phyloP scores from a whole-genome alignment of 1,140 invertebrate genomes.

The Drosophila nigrodunni region DNA sequence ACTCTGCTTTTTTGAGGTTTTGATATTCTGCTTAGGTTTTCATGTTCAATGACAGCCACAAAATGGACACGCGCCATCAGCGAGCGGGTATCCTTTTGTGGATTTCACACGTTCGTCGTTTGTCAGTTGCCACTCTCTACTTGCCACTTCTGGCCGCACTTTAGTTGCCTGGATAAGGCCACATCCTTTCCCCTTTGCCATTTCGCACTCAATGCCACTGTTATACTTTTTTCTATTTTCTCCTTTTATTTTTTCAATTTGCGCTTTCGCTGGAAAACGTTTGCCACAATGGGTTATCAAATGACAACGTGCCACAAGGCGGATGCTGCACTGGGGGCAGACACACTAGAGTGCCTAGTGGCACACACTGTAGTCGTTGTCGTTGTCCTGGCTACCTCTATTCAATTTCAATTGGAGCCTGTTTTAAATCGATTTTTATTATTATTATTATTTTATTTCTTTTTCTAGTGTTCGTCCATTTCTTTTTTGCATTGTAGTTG shows the following conservation, averaged over 20 bases:
- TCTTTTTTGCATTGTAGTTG: slow-evolving; percentile 33
- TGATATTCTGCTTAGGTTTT: slow-evolving; percentile 49
- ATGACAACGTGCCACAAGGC: slow-evolving; percentile 77
- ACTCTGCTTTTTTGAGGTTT: neutral
- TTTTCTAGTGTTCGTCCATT: slow-evolving; percentile 25
- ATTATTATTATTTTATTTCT: slow-evolving; percentile 67
- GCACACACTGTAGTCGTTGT: slow-evolving; percentile 54
- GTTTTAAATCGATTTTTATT: slow-evolving; percentile 82
- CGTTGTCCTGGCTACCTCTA: slow-evolving; percentile 48
- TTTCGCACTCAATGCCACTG: slow-evolving; percentile 53
- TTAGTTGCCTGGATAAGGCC: slow-evolving; percentile 13
- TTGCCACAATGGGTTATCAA: slow-evolving; percentile 82
- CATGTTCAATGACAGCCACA: slow-evolving; percentile 45
- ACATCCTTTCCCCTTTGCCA: slow-evolving; percentile 52
- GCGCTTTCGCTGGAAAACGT: slow-evolving; percentile 53
- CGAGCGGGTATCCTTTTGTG: slow-evolving; percentile 29
- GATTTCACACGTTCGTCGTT: slow-evolving; percentile 51
- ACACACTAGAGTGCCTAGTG: slow-evolving; percentile 16
- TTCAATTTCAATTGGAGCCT: slow-evolving; percentile 80
- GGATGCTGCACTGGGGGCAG: slow-evolving; percentile 19
- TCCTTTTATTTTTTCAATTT: slow-evolving; percentile 68
- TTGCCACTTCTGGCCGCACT: slow-evolving; percentile 30
- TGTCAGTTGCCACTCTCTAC: slow-evolving; percentile 51
- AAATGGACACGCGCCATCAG: slow-evolving; percentile 34
- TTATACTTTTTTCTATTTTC: too few species aligned